Base-by-base conservation (phyloP, 2,113 vertebrate species). In the Aramus guarauna region DNA sequence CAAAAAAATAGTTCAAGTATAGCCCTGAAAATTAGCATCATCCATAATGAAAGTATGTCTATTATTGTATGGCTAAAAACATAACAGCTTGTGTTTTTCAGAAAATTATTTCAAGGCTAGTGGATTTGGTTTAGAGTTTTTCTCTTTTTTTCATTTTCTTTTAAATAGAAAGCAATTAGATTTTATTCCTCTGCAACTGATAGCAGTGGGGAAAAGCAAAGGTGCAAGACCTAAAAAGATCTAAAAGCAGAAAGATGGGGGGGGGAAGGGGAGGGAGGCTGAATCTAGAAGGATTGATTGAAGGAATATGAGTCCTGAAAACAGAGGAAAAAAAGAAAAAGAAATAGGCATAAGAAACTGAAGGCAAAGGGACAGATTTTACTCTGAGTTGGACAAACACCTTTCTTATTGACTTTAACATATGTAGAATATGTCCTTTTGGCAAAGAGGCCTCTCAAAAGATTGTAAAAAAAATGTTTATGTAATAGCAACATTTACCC, bases 1-100 rank as follows among this genome's bases (percentile, higher is more conserved):
- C 78, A 86, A 58, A 88, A 94, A 95, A 95, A 95, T 58, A 94
- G 86, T 66, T 83, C 90, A 68, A 85, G 77, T 69, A 32, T 29
- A 95, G 64, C 23, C 34, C 58, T 81, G 59, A 95, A 84, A 92
- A 92, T 68, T 60, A 84, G 53, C 30, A 76, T 71, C 59, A 63
- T 24, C 58, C 24, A 29, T 55, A 78, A 92, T 67, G 36, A 58
- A 94, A 94, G 50, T n/a, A 37, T 77, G 58, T 78, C 75, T 75
- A 37, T 45, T 56, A 71, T 22, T 80, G 39, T 69, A 56, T 21
- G n/a, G 55, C 47, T 85, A 78, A 96, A 88, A 93, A 88, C 21
- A 59, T 58, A 94, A 85, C 41, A 91, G 32, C 22, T 78, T 76
- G 32, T 71, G 23, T 52, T 94, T 90, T 93, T 58, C 63, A 85